Conservation (phyloP, 2,113 vertebrate species). For the Pedionomus torquatus region DNA sequence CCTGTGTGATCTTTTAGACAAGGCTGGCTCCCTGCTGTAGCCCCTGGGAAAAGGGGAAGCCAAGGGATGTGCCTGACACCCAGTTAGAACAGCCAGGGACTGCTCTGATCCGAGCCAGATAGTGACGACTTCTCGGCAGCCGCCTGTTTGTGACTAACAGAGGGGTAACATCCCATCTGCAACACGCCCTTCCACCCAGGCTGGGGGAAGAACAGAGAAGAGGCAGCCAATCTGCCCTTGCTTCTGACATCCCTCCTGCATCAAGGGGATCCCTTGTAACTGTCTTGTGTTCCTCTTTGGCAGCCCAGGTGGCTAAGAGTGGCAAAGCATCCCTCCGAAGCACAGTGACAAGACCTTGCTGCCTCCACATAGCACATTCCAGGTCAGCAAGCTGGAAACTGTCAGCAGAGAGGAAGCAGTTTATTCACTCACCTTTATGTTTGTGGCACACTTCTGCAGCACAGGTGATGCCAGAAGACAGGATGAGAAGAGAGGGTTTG, state of each 20-base stretch:
- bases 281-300: neutral
- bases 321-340: neutral
- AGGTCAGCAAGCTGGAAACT: neutral
- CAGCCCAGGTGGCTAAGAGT: neutral
- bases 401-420: neutral
- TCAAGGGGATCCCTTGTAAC: neutral
- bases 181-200: neutral
- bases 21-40: neutral
- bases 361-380: neutral
- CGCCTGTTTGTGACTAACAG: neutral
- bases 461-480: neutral
- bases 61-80: neutral
- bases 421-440: neutral
- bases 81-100: neutral
- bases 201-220: neutral
- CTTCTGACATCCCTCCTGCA: neutral
- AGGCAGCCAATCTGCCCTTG: neutral
- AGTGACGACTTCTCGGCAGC: neutral
- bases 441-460: neutral
- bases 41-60: accelerated
- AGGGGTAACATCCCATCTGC: neutral
- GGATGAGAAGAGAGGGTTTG: neutral
- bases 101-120: neutral
- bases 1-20: neutral
- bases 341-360: neutral